Base-by-base conservation (phyloP, 1,140 invertebrate species). In the Thaumetopoea pityocampa region DNA sequence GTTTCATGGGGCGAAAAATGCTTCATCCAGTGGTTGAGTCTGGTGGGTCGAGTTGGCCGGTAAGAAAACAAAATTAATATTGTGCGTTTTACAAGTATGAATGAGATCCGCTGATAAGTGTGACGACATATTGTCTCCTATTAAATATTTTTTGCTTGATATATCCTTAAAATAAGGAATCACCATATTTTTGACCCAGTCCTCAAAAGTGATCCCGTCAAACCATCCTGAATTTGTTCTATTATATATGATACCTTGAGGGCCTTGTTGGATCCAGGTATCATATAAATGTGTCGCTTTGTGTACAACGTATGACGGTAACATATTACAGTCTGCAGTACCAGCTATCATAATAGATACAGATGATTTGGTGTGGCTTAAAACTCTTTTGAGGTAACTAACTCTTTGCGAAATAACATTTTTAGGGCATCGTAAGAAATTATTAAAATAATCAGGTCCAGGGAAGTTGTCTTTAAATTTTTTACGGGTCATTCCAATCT, bases 381-480 rank as follows among this genome's bases (percentile, higher is more conserved):
- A n/a, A n/a, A n/a, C n/a, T n/a, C n/a, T n/a, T n/a, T n/a, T n/a
- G n/a, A n/a, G n/a, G n/a, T n/a, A n/a, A n/a, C n/a, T n/a, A n/a
- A n/a, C n/a, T n/a, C 24, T 26, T 11, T 10, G 8, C 4, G 9
- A 26, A 26, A 26, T 26, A 9, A 11, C 24, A 26, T 26, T 26
- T 26, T 26, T 26, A 42, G 71, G 66, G 11, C 71, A 32, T 19
- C 48, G 55, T 19, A 73, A 17, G 34, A 71, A 68, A 9, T 17
- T 23, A 14, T 34, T 19, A 15, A 51, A 22, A 32, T 41, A 67
- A 41, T 73, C 56, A 1, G 20, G 40, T 6, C 67, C 56, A 34
- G 59, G 60, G 11, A 62, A 48, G 44, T 68, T 68, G 22, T 64
- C 33, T 49, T 57, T 55, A 38, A 70, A 70, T 51, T 26, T 38